Conservation (phyloP, 2,113 vertebrate species). For the Nerophis ophidion region DNA sequence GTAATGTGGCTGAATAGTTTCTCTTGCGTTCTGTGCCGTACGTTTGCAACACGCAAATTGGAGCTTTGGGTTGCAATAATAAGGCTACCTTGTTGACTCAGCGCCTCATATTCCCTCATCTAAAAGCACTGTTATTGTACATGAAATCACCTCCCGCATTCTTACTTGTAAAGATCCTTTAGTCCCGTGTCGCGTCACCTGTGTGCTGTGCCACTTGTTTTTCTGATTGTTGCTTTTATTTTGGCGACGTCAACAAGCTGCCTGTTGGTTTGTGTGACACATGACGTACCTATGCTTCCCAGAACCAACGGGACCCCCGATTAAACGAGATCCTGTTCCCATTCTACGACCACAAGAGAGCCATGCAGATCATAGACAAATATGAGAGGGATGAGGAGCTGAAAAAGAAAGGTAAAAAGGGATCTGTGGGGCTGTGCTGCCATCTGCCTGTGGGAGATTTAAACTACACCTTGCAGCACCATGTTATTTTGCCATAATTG, state of each 20-base stretch:
- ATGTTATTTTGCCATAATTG: background rate
- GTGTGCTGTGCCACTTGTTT: conserved; percentile 10
- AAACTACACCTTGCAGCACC: conserved; percentile 5
- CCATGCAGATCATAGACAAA: conserved; percentile 93
- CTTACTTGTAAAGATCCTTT: background rate
- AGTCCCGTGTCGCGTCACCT: conserved; percentile 6
- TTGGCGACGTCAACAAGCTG: background rate
- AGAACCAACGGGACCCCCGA: conserved; percentile 96
- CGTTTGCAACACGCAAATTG: background rate
- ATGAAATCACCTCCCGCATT: no score
- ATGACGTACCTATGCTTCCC: conserved; percentile 44
- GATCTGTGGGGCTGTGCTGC: conserved; percentile 37
- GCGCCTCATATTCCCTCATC: no score
- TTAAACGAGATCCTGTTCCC: conserved; percentile 98
- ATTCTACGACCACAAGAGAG: conserved; percentile 94
- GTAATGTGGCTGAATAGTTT: conserved; percentile 16
- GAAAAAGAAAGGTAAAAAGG: conserved; percentile 84
- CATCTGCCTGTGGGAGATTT: conserved; percentile 35
- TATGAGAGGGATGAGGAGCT: conserved; percentile 90
- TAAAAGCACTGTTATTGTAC: no score
- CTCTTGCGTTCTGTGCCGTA: no score
- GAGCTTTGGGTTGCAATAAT: background rate
- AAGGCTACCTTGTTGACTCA: no score
- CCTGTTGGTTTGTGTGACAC: conserved; percentile 6
- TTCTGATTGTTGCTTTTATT: background rate